Conservation (phyloP, 2,888 invertebrate species). For the Pterostichus madidus region DNA sequence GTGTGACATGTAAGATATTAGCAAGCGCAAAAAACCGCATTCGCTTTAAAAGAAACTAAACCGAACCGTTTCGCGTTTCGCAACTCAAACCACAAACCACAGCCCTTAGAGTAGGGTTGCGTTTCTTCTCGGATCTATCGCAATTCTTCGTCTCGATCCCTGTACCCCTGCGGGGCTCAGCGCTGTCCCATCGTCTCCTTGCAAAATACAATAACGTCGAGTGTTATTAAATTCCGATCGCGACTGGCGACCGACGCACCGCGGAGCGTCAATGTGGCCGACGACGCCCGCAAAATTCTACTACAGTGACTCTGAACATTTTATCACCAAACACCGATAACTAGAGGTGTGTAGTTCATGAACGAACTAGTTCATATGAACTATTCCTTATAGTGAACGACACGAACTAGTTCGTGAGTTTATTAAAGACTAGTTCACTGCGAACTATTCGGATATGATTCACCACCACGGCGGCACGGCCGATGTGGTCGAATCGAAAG, state of each 20-base stretch:
- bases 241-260: conserved; percentile 29
- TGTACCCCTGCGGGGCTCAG: neutral
- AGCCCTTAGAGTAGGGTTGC: neutral
- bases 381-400: no score
- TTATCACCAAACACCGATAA: neutral
- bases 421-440: no score
- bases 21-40: conserved; percentile 2
- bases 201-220: conserved; percentile 53
- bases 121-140: conserved; percentile 1
- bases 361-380: no score
- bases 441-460: no score
- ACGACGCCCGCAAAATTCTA: neutral
- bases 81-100: neutral
- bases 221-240: conserved; percentile 54
- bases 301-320: neutral
- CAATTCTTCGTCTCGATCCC: conserved; percentile 1
- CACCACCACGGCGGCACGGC: no score
- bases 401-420: no score
- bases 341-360: no score
- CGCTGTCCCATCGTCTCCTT: conserved; percentile 23
- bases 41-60: conserved; percentile 16
- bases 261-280: conserved; percentile 8
- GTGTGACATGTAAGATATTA: conserved; percentile 29
- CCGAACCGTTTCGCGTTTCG: neutral
- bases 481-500: no score